phyloP scores from a whole-genome alignment of 2,113 vertebrate genomes.

The Chaetodon auriga region DNA sequence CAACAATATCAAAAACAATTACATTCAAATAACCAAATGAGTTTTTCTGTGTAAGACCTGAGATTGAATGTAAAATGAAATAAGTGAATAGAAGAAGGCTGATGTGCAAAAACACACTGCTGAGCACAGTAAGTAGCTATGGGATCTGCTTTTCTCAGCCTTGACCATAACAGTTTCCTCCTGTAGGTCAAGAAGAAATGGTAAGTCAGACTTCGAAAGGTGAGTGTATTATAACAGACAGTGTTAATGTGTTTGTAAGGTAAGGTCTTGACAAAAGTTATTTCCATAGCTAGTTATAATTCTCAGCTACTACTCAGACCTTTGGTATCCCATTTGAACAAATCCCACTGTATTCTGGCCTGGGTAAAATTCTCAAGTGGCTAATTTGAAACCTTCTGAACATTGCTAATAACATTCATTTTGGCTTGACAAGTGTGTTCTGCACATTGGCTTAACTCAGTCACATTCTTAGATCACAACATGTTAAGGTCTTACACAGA shows the following conservation, averaged over 20 bases:
- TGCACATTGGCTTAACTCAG: slow-evolving; percentile 75
- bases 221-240: slow-evolving; percentile 66
- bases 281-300: slow-evolving; percentile 86
- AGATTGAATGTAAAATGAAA: slow-evolving; percentile 72
- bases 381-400: slow-evolving; percentile 18
- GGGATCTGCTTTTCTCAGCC: slow-evolving; percentile 80
- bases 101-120: slow-evolving; percentile 83
- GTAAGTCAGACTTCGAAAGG: slow-evolving; percentile 78
- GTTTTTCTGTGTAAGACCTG: slow-evolving; percentile 92
- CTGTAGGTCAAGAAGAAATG: slow-evolving; percentile 69
- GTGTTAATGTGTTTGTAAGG: slow-evolving; percentile 57
- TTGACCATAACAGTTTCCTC: slow-evolving; percentile 68
- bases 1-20: slow-evolving; percentile 81
- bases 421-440: slow-evolving; percentile 75
- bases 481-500: slow-evolving; percentile 90
- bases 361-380: slow-evolving; percentile 9
- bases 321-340: slow-evolving; percentile 44
- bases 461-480: slow-evolving; percentile 67
- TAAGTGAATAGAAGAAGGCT: slow-evolving; percentile 48
- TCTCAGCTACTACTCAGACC: slow-evolving; percentile 33
- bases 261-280: slow-evolving; percentile 79
- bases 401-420: slow-evolving; percentile 10
- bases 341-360: background rate
- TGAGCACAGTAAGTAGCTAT: slow-evolving; percentile 85
- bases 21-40: slow-evolving; percentile 74